Evolutionary conservation across 2,888 invertebrate genomes (phyloP), one percentile per base, ranked within the genome.

Genomic region (Actias luna): DNA sequence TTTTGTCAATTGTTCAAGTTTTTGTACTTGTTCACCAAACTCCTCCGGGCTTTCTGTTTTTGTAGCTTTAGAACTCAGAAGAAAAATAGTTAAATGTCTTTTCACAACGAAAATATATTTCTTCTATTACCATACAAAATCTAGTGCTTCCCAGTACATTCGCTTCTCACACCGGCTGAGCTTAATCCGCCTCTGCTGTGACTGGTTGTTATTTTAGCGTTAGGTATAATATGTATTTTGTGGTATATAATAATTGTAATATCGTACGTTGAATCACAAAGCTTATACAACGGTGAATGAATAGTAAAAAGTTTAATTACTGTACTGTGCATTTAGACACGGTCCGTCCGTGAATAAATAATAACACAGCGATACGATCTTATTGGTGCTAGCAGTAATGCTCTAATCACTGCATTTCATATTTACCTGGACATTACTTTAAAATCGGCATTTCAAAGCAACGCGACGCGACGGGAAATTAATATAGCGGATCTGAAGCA

Each of bases 251-350:
- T 39, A 52, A 35, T 57, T 27, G 39, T 39, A 8, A 22, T 46
- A 22, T 57, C 29, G 29, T 18, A 31, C 14, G 39, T 57, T 14
- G 10, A 42, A 61, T 55, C 29, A 55, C 18, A 18, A 27, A 39
- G 16, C 39, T 42, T 36, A n/a, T 57, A 27, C 7, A 8, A 14
- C 39, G 14, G 39, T 57, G 29, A 61, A 57, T 10, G 27, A 39
- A 31, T 62, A 63, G 25, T 69, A 42, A 68, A 66, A 67, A 57
- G 33, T 74, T 68, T 74, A 72, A 74, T 71, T 69, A 67, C 67
- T 62, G 59, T 65, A 59, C 66, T 62, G 60, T 59, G 50, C 66
- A 63, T 64, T 59, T 58, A 55, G 58, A 72, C 69, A 69, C 57
- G 65, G 64, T 27, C 27, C 33, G 60, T 36, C 42, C 55, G 68